These are phyloP conservation scores for Otolemur garnettii DNA, from an alignment of 2,113 vertebrate species.

Conservation along the genomic window DNA sequence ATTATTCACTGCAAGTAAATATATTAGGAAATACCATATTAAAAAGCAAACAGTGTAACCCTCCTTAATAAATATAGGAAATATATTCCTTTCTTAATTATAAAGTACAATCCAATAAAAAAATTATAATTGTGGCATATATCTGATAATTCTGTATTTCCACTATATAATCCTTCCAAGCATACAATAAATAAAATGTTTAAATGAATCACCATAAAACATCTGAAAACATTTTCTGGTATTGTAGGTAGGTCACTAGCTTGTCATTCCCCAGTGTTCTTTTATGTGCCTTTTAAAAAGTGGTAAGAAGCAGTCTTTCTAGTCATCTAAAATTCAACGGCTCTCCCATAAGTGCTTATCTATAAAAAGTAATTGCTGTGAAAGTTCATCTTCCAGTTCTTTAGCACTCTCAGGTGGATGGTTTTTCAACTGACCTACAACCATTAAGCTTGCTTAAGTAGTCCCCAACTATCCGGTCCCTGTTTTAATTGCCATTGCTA, in stretches of 20 bases:
- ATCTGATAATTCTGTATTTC: background rate
- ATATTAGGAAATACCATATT: background rate
- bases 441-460: slow-evolving; percentile 60
- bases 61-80: background rate
- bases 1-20: background rate
- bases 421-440: slow-evolving; percentile 67
- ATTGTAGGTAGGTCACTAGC: slow-evolving; percentile 18
- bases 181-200: background rate
- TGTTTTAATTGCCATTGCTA: slow-evolving; percentile 54
- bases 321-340: slow-evolving; percentile 32
- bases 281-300: slow-evolving; percentile 53
- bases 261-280: background rate
- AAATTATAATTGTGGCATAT: background rate
- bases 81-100: background rate
- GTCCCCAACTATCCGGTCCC: background rate
- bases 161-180: background rate
- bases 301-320: slow-evolving; percentile 29
- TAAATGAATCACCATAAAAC: background rate
- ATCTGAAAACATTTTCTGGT: background rate
- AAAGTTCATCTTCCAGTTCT: slow-evolving; percentile 49
- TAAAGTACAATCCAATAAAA: background rate
- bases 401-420: slow-evolving; percentile 42
- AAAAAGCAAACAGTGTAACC: background rate
- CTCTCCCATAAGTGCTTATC: slow-evolving; percentile 1
- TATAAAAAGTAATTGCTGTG: slow-evolving; percentile 71